Evolutionary conservation across 2,113 vertebrate genomes (phyloP).

Genomic region (Oxygymnocypris stewartii): DNA sequence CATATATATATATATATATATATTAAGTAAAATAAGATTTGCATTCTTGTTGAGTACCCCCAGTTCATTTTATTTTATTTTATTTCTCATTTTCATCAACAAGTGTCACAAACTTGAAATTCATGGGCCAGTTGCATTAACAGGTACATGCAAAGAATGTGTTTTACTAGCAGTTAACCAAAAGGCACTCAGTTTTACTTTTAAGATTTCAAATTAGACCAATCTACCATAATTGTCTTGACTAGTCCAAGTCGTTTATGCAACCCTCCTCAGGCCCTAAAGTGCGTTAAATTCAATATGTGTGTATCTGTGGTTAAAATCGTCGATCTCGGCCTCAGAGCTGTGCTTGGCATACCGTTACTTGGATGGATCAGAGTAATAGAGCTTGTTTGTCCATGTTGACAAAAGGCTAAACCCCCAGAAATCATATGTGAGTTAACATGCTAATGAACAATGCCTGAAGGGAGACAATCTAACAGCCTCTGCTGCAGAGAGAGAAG

Average conservation of each 20-base stretch:
- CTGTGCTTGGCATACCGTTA: neutral
- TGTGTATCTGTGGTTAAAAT: neutral
- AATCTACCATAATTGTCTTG: too few species aligned
- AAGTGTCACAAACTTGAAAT: neutral
- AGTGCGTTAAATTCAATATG: neutral
- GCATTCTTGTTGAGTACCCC: too few species aligned
- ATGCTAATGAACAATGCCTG: neutral
- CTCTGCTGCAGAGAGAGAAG: neutral
- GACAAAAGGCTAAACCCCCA: conserved; percentile 14
- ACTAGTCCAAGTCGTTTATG: too few species aligned
- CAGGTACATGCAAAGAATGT: too few species aligned
- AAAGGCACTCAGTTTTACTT: too few species aligned
- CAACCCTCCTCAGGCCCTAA: neutral
- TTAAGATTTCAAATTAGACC: too few species aligned
- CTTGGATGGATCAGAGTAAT: neutral
- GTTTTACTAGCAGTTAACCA: too few species aligned
- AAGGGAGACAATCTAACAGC: neutral
- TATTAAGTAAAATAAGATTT: too few species aligned
- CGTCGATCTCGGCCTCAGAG: neutral
- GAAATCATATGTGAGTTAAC: neutral
- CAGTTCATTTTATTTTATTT: neutral
- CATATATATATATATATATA: too few species aligned
- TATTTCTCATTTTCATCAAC: neutral
- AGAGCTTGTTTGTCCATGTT: neutral
- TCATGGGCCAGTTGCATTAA: too few species aligned